A percentile compares a stretch with the other conserved stretches of the same genome.
phyloP scores from a whole-genome alignment of 1,140 invertebrate genomes.

The Calliphora vicina region DNA sequence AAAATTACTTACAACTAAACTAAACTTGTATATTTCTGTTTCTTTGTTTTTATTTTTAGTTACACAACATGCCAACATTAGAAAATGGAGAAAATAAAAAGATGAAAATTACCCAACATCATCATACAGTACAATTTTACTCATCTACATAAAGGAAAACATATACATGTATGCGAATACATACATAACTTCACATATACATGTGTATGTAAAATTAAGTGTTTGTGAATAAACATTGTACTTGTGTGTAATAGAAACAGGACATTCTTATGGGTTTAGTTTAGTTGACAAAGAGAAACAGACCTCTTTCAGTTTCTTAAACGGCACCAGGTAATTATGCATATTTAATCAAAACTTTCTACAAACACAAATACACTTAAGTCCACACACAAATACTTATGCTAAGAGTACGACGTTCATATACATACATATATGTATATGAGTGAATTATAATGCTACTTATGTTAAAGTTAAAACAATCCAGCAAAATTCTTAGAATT shows the following conservation, averaged over 20 bases:
- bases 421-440: not conserved
- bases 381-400: not conserved
- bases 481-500: not conserved
- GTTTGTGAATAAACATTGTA: not conserved
- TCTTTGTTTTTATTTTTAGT: not conserved
- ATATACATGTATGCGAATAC: not conserved
- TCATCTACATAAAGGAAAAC: not conserved
- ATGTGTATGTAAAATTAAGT: not conserved
- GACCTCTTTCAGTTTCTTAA: conserved; percentile 23
- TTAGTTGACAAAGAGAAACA: conserved; percentile 4
- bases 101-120: not conserved
- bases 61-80: not conserved
- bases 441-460: not conserved
- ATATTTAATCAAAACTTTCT: conserved; percentile 37
- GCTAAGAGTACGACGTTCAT: not conserved
- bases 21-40: not conserved
- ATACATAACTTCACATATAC: not conserved
- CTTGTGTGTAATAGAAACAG: not conserved
- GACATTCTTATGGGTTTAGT: not conserved
- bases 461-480: not conserved
- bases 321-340: conserved; percentile 36
- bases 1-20: not conserved
- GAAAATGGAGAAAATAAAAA: not conserved
- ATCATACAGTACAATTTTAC: too few relatives aligned
- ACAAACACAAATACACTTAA: not conserved